phyloP scores from a whole-genome alignment of 2,797 vertebrate genomes.

The Microcaecilia unicolor region DNA sequence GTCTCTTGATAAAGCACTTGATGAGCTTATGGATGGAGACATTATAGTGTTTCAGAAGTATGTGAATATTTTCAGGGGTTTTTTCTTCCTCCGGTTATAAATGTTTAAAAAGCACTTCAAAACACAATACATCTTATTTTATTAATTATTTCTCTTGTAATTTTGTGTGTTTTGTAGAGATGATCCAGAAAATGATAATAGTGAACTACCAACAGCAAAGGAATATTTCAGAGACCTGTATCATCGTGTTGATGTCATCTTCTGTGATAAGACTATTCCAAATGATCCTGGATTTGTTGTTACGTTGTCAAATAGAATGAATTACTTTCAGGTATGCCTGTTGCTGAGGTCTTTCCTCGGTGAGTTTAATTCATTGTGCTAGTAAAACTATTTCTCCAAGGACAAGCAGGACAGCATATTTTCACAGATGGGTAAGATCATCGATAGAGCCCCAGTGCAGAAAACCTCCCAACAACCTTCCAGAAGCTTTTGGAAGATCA shows the following conservation, averaged over 20 bases:
- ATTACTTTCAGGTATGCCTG: constrained; percentile 87
- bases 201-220: constrained; percentile 92
- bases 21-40: constrained; percentile 98
- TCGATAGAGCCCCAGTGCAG: no score
- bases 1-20: constrained; percentile 97
- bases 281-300: constrained; percentile 97
- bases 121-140: no score
- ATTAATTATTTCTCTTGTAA: background rate
- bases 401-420: no score
- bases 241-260: constrained; percentile 96
- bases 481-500: no score
- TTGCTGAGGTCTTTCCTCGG: background rate
- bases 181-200: constrained; percentile 93
- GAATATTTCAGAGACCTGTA: constrained; percentile 97
- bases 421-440: no score
- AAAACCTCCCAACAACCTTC: no score
- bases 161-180: constrained; percentile 58
- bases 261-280: constrained; percentile 98
- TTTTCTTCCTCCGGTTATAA: no score
- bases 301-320: constrained; percentile 97
- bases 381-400: no score
- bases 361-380: background rate
- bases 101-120: no score
- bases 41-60: constrained; percentile 99
- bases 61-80: constrained; percentile 22